Percentiles rank a stretch among this genome's conserved stretches.
phyloP scores from a whole-genome alignment of 2,113 vertebrate species.

The Mobula hypostoma region DNA sequence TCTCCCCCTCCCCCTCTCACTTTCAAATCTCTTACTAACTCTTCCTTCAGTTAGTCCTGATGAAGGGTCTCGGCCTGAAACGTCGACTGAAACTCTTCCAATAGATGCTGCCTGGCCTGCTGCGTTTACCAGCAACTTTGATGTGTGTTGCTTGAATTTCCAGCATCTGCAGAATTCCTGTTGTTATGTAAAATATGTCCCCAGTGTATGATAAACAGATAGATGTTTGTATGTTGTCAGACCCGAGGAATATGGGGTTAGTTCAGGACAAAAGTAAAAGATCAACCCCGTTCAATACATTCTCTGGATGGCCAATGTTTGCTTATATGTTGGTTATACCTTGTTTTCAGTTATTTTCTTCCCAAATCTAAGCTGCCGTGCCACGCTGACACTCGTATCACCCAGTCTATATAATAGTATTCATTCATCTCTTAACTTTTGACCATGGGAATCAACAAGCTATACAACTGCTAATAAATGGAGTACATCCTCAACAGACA shows the following conservation, averaged over 20 bases:
- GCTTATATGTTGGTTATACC: not conserved
- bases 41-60: too few species aligned
- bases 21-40: too few species aligned
- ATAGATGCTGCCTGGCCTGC: too few species aligned
- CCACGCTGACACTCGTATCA: not conserved
- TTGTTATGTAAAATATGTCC: too few species aligned
- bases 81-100: too few species aligned
- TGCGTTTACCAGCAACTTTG: too few species aligned
- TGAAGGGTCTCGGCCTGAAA: too few species aligned
- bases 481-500: not conserved
- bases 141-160: too few species aligned
- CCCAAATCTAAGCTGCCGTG: too few species aligned
- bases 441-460: not conserved
- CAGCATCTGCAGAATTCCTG: too few species aligned
- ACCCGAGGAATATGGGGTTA: not conserved
- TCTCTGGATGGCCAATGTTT: not conserved
- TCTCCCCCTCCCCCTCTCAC: too few species aligned
- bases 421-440: not conserved
- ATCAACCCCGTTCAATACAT: not conserved
- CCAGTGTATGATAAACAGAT: not conserved
- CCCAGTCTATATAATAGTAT: not conserved
- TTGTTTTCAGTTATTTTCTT: not conserved
- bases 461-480: not conserved
- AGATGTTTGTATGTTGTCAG: not conserved
- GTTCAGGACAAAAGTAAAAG: not conserved